These are phyloP conservation scores for Microplitis deprimator DNA, from an alignment of 2,888 invertebrate genomes.

Conservation along the genomic window DNA sequence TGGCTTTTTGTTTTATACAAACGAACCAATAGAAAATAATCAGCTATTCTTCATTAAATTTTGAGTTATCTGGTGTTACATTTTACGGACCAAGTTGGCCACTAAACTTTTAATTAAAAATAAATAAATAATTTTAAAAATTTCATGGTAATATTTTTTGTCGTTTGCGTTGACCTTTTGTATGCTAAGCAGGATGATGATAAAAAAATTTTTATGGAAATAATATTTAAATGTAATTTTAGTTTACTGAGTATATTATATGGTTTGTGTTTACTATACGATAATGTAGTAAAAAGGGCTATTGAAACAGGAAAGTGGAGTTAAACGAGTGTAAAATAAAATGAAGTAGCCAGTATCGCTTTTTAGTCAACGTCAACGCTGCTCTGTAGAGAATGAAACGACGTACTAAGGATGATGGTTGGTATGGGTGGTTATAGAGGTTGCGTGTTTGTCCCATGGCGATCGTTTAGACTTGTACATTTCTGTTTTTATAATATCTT, in stretches of 20 bases:
- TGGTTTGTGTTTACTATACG: constrained; percentile 17
- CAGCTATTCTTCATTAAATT: not conserved
- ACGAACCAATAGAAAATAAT: not conserved
- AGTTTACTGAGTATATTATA: constrained; percentile 37
- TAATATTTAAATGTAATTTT: constrained; percentile 48
- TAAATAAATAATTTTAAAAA: too few species aligned
- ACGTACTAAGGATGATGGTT: not conserved
- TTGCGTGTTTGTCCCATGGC: constrained; percentile 25
- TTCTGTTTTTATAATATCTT: not conserved
- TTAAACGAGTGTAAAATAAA: not conserved
- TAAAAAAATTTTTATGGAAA: constrained; percentile 33
- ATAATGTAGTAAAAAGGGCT: not conserved
- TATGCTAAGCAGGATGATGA: constrained; percentile 1
- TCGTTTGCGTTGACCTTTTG: constrained; percentile 28
- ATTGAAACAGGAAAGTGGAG: too few species aligned
- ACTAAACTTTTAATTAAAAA: not conserved
- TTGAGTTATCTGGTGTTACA: not conserved
- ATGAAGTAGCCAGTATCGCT: constrained; percentile 24
- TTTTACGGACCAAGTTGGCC: not conserved
- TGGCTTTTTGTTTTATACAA: not conserved
- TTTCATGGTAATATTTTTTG: not conserved
- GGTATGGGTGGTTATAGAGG: constrained; percentile 22
- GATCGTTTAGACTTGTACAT: constrained; percentile 21
- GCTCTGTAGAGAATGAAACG: not conserved
- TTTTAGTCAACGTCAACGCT: constrained; percentile 37